Conservation (phyloP, 1,140 invertebrate genomes). For the Ceratosolen solmsi region DNA sequence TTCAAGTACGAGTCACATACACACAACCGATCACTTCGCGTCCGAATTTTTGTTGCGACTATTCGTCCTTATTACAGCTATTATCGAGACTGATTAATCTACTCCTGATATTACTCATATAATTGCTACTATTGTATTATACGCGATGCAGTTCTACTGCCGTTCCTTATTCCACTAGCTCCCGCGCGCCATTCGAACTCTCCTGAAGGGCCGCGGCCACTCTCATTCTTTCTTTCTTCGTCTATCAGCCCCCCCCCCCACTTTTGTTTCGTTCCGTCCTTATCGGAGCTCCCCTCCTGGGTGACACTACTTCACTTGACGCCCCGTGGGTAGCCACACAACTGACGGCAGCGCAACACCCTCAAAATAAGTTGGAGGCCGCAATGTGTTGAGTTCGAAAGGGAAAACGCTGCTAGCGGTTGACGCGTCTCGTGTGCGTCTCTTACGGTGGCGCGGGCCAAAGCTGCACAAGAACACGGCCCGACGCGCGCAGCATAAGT, state of each 20-base stretch:
- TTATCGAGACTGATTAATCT: not conserved
- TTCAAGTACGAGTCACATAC: not conserved
- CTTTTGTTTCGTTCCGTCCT: slow-evolving; percentile 38
- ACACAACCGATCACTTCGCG: slow-evolving; percentile 6
- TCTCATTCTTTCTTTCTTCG: slow-evolving; percentile 34
- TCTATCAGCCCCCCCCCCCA: slow-evolving; percentile 56
- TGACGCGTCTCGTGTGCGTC: not conserved
- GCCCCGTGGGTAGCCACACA: not conserved
- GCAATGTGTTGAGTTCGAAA: slow-evolving; percentile 34
- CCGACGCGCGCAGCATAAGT: slow-evolving; percentile 66
- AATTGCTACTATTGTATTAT: not conserved
- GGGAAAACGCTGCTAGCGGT: not conserved
- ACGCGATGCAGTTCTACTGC: not conserved
- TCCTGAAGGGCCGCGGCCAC: slow-evolving; percentile 40
- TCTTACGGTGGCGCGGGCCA: not conserved
- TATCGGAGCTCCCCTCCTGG: slow-evolving; percentile 44
- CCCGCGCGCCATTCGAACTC: slow-evolving; percentile 34
- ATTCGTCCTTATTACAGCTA: not conserved
- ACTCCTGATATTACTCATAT: not conserved
- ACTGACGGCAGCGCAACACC: not conserved
- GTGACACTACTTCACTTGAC: slow-evolving; percentile 38
- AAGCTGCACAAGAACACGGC: slow-evolving; percentile 24
- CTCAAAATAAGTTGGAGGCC: slow-evolving; percentile 41
- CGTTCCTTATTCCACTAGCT: slow-evolving; percentile 67
- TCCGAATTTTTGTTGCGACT: not conserved